Evolutionary conservation across 2,113 vertebrate species (phyloP).

Genomic region (Struthio camelus): DNA sequence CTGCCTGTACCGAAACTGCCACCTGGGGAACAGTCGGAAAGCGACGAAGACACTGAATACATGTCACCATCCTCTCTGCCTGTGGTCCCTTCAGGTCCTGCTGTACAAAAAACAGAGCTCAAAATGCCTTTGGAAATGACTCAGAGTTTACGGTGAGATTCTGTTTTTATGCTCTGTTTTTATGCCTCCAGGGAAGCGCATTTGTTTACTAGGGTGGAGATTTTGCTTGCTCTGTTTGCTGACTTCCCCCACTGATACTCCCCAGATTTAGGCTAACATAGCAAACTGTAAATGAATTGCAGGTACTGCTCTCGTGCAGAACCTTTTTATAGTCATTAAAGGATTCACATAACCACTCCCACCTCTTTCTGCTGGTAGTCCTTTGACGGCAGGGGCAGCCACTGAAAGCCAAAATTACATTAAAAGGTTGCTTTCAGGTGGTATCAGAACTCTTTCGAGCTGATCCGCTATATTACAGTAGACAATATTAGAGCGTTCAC

Average conservation of each 20-base stretch:
- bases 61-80: conserved; percentile 95
- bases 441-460: not conserved
- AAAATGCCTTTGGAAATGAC: conserved; percentile 72
- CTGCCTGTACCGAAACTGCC: conserved; percentile 79
- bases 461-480: not conserved
- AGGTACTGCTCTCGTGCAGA: not conserved
- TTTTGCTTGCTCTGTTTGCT: not conserved
- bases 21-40: conserved; percentile 82
- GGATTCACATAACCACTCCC: not conserved
- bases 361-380: not conserved
- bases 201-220: not conserved
- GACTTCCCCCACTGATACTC: not conserved
- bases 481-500: not conserved
- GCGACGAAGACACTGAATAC: conserved; percentile 91
- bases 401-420: not conserved
- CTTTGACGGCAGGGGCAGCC: not conserved
- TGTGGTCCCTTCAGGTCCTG: conserved; percentile 71
- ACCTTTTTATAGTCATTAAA: not conserved
- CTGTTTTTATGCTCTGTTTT: not conserved
- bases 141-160: conserved; percentile 72
- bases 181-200: not conserved
- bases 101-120: conserved; percentile 76
- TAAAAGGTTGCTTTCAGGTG: not conserved
- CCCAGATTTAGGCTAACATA: not conserved
- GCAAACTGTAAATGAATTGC: not conserved